phyloP scores from a whole-genome alignment of 1,140 invertebrate species.

The Whitmania pigra region DNA sequence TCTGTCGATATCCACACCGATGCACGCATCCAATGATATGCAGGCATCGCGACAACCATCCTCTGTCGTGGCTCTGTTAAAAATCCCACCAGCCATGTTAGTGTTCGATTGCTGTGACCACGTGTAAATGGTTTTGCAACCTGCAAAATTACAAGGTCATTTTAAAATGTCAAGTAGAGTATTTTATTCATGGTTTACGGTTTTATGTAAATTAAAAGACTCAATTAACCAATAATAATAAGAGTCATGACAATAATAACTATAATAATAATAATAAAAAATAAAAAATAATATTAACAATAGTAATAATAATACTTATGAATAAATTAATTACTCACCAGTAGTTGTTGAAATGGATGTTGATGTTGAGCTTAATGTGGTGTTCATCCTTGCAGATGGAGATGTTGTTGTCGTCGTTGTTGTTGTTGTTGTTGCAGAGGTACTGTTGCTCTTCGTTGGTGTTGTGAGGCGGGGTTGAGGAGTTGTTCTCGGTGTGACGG shows the following conservation, averaged over 20 bases:
- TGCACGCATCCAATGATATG: neutral
- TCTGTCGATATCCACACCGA: slow-evolving; percentile 7
- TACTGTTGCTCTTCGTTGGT: neutral
- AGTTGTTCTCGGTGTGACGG: no score
- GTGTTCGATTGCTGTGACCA: neutral
- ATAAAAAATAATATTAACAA: neutral
- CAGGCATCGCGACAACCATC: neutral
- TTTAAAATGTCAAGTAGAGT: no score
- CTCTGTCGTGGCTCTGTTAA: neutral
- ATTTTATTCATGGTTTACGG: no score
- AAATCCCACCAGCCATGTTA: slow-evolving; percentile 11
- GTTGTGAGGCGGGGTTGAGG: no score
- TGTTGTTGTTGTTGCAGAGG: neutral
- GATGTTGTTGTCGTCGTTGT: neutral
- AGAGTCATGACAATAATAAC: no score
- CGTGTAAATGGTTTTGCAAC: neutral
- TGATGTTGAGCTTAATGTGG: neutral
- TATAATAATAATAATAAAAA: neutral
- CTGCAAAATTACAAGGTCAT: no score
- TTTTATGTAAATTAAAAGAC: no score
- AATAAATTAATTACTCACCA: slow-evolving; percentile 4
- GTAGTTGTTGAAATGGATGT: neutral
- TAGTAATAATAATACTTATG: neutral
- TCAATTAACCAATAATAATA: no score
- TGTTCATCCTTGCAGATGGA: neutral